phyloP scores from a whole-genome alignment of 35 echinoderm and acorn worm genomes.

The Amphiura filiformis region DNA sequence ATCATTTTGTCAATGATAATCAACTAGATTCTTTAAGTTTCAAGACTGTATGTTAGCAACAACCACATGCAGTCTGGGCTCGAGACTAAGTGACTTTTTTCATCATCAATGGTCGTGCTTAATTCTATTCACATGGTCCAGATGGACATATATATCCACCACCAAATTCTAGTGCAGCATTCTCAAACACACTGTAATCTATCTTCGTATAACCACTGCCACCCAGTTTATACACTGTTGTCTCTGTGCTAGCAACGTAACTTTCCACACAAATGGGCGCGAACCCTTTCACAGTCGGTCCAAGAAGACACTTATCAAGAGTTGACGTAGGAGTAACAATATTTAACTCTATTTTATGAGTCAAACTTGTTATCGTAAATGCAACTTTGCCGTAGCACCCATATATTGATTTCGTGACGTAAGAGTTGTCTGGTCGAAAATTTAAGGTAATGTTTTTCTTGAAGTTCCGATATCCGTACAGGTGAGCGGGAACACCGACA shows the following conservation, averaged over 20 bases:
- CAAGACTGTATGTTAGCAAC: too few species aligned
- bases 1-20: too few species aligned
- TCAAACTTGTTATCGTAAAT: constrained; percentile 17
- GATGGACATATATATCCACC: constrained; percentile 54
- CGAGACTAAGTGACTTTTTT: too few species aligned
- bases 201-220: constrained; percentile 20
- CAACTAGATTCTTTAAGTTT: too few species aligned
- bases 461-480: constrained; percentile 80
- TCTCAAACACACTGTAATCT: constrained; percentile 25
- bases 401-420: background rate
- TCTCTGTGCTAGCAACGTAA: constrained; percentile 33
- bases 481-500: constrained; percentile 34
- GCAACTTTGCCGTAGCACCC: constrained; percentile 51
- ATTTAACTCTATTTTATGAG: constrained; percentile 37
- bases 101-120: too few species aligned
- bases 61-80: too few species aligned
- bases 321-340: constrained; percentile 28
- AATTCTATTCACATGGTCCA: constrained; percentile 71
- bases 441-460: constrained; percentile 39
- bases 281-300: constrained; percentile 68
- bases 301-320: constrained; percentile 63
- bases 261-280: constrained; percentile 54
- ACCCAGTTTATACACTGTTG: constrained; percentile 30
- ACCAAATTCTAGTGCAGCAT: constrained; percentile 76
- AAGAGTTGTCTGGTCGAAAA: constrained; percentile 64